Base-by-base conservation (phyloP, 1,140 invertebrate genomes). In the Aricia agestis region DNA sequence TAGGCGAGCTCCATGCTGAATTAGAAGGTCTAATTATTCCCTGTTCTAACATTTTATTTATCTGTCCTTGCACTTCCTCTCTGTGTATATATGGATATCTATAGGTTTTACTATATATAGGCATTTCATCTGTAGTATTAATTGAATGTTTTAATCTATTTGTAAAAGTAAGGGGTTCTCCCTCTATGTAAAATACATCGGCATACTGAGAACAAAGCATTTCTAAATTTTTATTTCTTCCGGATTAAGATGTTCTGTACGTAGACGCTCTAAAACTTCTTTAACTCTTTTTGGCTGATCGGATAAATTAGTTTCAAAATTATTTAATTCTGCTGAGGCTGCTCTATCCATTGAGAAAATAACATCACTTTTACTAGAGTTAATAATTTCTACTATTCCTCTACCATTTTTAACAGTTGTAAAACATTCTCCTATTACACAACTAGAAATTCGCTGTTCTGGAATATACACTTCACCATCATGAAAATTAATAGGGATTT, bases 361-460 rank as follows among this genome's bases (percentile, higher is more conserved):
- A 19, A 74, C 52, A 59, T 74, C 72, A 36, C 72, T 61, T 32
- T 67, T 42, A 36, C 70, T 68, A 13, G 68, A 59, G 66, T 76
- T 73, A n/a, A 32, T 25, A 18, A 74, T 58, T 32, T 74, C 73
- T 19, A 74, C 31, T 3, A 67, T 19, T 42, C 70, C 69, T 13
- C 59, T 15, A 61, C 32, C 15, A 61, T 74, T 31, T 15, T 36
- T 32, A 10, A 74, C 67, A 6, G 61, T 67, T 2, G 74, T 73
- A 25, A 73, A 1, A 18, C 73, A 77, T n/a, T 77, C 75, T n/a
- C 58, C 63, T 45, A 74, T 68, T 45, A 71, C 41, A 57, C 73
- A 77, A 58, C 73, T 74, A 2, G 63, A 77, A 6, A 73, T n/a
- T n/a, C n/a, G n/a, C n/a, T n/a, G n/a, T n/a, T n/a, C n/a, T n/a